Conservation (phyloP, 2,797 vertebrate genomes). For the Crocodylus rhombifer region DNA sequence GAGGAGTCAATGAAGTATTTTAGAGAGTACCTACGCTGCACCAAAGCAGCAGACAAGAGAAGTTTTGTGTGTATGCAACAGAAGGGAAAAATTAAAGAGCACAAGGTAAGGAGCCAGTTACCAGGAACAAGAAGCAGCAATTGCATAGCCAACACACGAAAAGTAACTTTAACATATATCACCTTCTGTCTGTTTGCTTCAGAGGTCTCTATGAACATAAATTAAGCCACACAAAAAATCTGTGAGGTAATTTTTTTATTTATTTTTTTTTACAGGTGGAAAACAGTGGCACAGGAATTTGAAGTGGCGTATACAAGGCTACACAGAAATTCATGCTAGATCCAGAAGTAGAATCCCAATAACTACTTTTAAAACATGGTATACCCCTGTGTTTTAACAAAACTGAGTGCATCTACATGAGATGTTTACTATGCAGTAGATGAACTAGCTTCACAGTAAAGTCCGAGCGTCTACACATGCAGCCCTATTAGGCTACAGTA, state of each 20-base stretch:
- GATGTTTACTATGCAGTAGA: too few relatives aligned
- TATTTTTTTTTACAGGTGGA: background rate
- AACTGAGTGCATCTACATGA: too few relatives aligned
- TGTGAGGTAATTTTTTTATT: background rate
- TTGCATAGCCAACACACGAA: background rate
- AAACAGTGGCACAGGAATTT: background rate
- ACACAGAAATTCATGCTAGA: background rate
- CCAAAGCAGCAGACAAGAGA: background rate
- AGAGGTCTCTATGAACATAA: background rate
- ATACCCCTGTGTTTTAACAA: too few relatives aligned
- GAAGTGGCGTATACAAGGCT: background rate
- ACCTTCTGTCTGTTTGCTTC: background rate
- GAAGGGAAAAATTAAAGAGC: background rate
- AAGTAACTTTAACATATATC: accelerated
- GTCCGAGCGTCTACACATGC: too few relatives aligned
- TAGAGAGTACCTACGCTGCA: background rate
- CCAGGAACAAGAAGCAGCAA: background rate
- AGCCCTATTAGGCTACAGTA: too few relatives aligned
- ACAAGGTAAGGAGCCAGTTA: background rate
- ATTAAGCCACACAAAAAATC: background rate
- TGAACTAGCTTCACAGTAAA: too few relatives aligned
- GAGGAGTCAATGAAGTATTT: background rate
- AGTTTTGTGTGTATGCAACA: accelerated
- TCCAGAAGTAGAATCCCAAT: background rate
- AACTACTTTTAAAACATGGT: background rate